Conservation (phyloP, 2,888 invertebrate species). For the Drosophila leonis region DNA sequence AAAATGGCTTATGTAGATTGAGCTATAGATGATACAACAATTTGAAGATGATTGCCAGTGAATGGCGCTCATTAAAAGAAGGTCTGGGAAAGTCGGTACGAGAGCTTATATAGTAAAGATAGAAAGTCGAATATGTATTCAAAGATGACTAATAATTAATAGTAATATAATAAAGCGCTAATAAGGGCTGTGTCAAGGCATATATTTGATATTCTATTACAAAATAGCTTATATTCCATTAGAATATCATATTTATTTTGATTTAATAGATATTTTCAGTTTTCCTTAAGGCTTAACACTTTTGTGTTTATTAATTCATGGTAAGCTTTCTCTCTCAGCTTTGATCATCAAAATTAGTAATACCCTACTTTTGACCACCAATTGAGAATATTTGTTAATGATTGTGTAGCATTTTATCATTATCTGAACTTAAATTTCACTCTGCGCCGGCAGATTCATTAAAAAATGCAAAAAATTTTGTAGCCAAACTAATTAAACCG, state of each 20-base stretch:
- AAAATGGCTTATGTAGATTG: constrained; percentile 23
- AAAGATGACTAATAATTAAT: not conserved
- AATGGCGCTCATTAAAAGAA: constrained; percentile 30
- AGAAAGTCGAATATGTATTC: constrained; percentile 20
- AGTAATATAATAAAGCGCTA: too few relatives aligned
- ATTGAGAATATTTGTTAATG: constrained; percentile 55
- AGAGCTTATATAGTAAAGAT: not conserved
- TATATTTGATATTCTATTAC: too few relatives aligned
- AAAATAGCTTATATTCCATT: not conserved
- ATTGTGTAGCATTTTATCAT: constrained; percentile 60
- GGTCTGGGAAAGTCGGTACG: not conserved
- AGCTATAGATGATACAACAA: constrained; percentile 15
- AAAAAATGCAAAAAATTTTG: constrained; percentile 52
- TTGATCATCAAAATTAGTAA: constrained; percentile 35
- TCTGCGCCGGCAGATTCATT: constrained; percentile 53
- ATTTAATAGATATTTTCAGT: not conserved
- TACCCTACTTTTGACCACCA: constrained; percentile 45
- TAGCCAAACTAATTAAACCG: constrained; percentile 67
- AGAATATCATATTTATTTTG: too few relatives aligned
- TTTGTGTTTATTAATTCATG: not conserved
- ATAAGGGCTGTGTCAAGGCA: too few relatives aligned
- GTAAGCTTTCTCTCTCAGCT: not conserved
- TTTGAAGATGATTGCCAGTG: constrained; percentile 17
- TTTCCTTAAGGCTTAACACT: not conserved
- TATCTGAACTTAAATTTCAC: constrained; percentile 58